A percentile compares a stretch with the other conserved stretches of the same genome.
Conservation (phyloP, 1,140 invertebrate species). For the Limonius californicus region DNA sequence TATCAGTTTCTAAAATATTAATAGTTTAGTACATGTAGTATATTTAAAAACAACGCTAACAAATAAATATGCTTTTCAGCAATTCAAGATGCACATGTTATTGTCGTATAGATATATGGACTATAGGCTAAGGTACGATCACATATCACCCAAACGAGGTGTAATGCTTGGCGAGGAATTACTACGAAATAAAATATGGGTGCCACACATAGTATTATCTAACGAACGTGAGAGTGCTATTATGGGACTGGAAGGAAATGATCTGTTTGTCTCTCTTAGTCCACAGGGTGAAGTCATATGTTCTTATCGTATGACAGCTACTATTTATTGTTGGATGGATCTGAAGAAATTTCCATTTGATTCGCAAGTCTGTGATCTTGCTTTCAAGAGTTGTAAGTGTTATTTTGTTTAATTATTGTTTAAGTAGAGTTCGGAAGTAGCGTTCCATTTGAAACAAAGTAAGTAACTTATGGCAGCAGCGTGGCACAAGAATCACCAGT, state of each 20-base stretch:
- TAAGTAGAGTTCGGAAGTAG: too few relatives aligned
- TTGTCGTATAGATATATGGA: slow-evolving; percentile 74
- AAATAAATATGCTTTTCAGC: slow-evolving; percentile 54
- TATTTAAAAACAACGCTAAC: too few relatives aligned
- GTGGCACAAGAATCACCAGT: too few relatives aligned
- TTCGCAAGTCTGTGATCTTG: slow-evolving; percentile 71
- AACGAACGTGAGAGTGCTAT: slow-evolving; percentile 74
- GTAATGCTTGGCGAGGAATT: slow-evolving; percentile 68
- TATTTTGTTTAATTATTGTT: neutral
- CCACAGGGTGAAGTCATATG: slow-evolving; percentile 72
- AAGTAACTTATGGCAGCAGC: too few relatives aligned
- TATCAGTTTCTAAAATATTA: too few relatives aligned
- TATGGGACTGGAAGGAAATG: slow-evolving; percentile 72
- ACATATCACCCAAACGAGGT: slow-evolving; percentile 60
- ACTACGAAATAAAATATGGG: slow-evolving; percentile 70
- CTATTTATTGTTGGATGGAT: slow-evolving; percentile 76
- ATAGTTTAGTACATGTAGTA: too few relatives aligned
- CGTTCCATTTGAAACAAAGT: too few relatives aligned
- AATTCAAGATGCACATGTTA: slow-evolving; percentile 77
- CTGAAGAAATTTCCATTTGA: slow-evolving; percentile 84
- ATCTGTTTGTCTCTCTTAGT: slow-evolving; percentile 72
- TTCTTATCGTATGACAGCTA: slow-evolving; percentile 70
- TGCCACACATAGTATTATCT: slow-evolving; percentile 73
- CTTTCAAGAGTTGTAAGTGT: slow-evolving; percentile 76
- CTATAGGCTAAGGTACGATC: slow-evolving; percentile 59